These are phyloP conservation scores for Drosophila fuyamai DNA, from an alignment of 1,140 invertebrate species.

Conservation along the genomic window DNA sequence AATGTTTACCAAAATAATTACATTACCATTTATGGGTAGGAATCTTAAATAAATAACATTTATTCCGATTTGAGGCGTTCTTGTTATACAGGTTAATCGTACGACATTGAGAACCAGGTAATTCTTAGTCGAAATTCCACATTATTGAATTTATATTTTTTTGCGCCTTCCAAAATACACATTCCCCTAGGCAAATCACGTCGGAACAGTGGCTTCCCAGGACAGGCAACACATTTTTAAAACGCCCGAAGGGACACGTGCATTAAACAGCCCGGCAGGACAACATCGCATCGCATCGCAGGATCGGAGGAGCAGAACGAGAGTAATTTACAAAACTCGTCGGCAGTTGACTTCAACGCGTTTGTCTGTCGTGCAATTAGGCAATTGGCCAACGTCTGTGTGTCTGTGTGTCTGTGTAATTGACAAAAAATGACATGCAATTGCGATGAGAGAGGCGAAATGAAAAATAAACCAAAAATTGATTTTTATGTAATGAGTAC, in stretches of 20 bases:
- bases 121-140: neutral
- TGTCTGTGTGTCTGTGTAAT: constrained; percentile 53
- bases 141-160: neutral
- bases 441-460: constrained; percentile 35
- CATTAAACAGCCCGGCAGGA: constrained; percentile 74
- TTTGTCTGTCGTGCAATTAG: constrained; percentile 79
- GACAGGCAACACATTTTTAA: constrained; percentile 77
- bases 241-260: constrained; percentile 73
- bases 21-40: too few species aligned
- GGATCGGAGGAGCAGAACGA: constrained; percentile 33
- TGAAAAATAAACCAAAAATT: constrained; percentile 81
- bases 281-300: constrained; percentile 6
- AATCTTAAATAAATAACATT: too few species aligned
- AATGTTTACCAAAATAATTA: too few species aligned
- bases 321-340: constrained; percentile 80
- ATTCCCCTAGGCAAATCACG: constrained; percentile 59
- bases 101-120: constrained; percentile 5
- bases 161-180: constrained; percentile 19
- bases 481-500: constrained; percentile 79
- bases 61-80: too few species aligned
- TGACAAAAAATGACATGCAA: constrained; percentile 72
- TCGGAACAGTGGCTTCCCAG: constrained; percentile 46
- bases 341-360: constrained; percentile 72
- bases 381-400: constrained; percentile 62
- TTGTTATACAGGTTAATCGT: too few species aligned